Conservation (phyloP, 1,140 invertebrate species). For the Neodiprion lecontei region DNA sequence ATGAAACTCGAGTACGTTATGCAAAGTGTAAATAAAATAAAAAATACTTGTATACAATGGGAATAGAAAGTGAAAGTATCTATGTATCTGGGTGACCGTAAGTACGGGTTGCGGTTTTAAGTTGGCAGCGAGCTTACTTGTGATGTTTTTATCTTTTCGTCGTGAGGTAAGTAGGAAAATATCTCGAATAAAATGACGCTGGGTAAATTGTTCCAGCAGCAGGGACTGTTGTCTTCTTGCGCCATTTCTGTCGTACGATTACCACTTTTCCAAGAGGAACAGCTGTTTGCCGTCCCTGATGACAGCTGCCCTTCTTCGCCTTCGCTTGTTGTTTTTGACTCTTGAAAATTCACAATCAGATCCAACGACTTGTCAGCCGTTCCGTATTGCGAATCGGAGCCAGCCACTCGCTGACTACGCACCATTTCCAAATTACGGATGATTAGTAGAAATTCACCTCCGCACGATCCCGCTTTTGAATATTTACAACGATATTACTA, state of each 20-base stretch:
- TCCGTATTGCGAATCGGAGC: not conserved
- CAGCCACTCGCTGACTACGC: not conserved
- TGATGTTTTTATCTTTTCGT: conserved; percentile 66
- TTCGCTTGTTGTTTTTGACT: conserved; percentile 2
- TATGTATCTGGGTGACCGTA: not conserved
- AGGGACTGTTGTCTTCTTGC: conserved; percentile 35
- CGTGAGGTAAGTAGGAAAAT: conserved; percentile 65
- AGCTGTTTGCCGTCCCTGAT: conserved; percentile 46
- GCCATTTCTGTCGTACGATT: conserved; percentile 10
- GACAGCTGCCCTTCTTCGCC: conserved; percentile 25
- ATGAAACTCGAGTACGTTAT: too few species aligned
- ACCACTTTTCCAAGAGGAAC: conserved; percentile 35
- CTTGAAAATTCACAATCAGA: not conserved
- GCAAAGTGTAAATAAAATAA: too few species aligned
- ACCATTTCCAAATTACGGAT: not conserved
- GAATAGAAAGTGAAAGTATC: conserved; percentile 15
- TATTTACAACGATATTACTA: too few species aligned
- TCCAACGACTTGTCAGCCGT: not conserved
- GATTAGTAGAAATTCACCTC: too few species aligned
- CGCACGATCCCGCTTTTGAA: too few species aligned
- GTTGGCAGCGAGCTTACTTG: conserved; percentile 47
- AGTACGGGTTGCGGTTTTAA: not conserved
- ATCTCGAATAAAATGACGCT: conserved; percentile 70
- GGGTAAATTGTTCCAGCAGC: conserved; percentile 66
- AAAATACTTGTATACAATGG: conserved; percentile 1